Percentiles rank a stretch among this genome's conserved stretches.
Conservation (phyloP, 2,113 vertebrate genomes). For the Zeus faber region DNA sequence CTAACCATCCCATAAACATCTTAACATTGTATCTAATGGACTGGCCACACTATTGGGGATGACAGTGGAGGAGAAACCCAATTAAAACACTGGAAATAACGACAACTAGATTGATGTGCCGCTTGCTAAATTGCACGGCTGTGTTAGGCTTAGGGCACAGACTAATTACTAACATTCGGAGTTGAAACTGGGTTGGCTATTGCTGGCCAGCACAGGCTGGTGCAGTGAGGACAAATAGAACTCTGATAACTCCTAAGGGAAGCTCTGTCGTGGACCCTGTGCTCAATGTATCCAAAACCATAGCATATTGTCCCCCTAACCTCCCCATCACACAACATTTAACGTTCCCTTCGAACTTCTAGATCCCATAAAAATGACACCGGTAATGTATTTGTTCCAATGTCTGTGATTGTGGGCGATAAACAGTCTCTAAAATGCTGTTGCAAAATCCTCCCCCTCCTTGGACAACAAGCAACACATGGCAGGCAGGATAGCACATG, state of each 20-base stretch:
- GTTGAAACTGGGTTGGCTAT: no score
- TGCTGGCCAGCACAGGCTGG: no score
- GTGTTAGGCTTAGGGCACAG: conserved; percentile 1
- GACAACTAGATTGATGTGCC: conserved; percentile 17
- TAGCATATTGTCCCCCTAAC: no score
- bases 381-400: no score
- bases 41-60: conserved; percentile 16
- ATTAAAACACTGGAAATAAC: conserved; percentile 30
- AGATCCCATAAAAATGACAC: no score
- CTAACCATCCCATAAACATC: conserved; percentile 36
- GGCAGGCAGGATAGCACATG: conserved; percentile 39
- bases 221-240: no score
- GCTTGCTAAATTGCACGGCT: conserved; percentile 9
- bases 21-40: conserved; percentile 36
- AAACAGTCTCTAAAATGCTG: conserved; percentile 38
- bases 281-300: no score
- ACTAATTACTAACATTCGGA: no score
- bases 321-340: no score
- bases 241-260: no score
- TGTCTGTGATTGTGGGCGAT: conserved; percentile 23
- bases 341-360: no score
- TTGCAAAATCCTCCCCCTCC: conserved; percentile 21
- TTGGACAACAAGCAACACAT: conserved; percentile 34
- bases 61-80: conserved; percentile 2
- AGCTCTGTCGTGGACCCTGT: no score